Percentiles rank a stretch among this genome's conserved stretches.
Conservation (phyloP, 2,888 invertebrate genomes). For the Andricus quercusramuli region DNA sequence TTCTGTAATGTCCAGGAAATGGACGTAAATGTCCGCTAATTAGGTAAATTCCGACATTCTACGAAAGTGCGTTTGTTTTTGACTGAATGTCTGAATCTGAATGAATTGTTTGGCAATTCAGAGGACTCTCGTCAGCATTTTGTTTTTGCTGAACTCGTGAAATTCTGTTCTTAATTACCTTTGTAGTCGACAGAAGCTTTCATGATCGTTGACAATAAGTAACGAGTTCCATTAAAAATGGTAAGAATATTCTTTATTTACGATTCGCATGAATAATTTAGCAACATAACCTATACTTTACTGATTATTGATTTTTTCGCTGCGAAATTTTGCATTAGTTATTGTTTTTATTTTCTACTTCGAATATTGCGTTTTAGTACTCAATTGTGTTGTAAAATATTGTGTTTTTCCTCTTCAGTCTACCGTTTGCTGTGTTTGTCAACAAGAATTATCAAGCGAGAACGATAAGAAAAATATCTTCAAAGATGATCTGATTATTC, state of each 20-base stretch:
- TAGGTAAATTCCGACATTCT: not conserved
- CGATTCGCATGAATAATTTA: not conserved
- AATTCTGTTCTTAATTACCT: not conserved
- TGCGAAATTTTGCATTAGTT: not conserved
- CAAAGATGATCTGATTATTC: not conserved
- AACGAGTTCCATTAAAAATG: not conserved
- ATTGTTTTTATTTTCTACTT: not conserved
- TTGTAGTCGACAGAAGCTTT: not conserved
- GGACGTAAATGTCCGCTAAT: not conserved
- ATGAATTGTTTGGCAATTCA: not conserved
- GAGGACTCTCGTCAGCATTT: not conserved
- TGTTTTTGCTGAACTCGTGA: not conserved
- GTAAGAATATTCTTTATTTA: not conserved
- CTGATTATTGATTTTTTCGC: not conserved
- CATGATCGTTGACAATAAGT: not conserved
- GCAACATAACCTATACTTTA: not conserved
- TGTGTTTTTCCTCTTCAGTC: not conserved
- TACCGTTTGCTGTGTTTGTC: conserved; percentile 24
- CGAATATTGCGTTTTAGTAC: not conserved
- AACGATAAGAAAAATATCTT: conserved; percentile 20
- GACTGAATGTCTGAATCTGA: not conserved
- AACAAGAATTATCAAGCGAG: not conserved
- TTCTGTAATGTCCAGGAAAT: not conserved
- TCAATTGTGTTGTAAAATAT: not conserved
- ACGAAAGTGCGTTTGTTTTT: not conserved